These are phyloP conservation scores for Thalassoma bifasciatum DNA, from an alignment of 2,113 vertebrate species.

Conservation along the genomic window DNA sequence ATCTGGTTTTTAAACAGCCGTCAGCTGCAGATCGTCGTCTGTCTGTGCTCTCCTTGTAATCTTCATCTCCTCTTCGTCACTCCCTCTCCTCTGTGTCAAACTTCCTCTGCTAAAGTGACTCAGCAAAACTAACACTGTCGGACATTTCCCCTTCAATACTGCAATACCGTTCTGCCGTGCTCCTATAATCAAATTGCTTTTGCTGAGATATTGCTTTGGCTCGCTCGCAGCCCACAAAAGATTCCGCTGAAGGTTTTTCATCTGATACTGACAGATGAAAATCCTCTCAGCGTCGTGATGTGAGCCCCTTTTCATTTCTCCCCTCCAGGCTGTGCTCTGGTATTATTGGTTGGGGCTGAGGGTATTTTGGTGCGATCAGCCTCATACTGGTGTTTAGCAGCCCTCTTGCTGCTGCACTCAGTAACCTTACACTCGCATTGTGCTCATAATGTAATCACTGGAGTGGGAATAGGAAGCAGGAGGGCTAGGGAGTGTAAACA, in stretches of 20 bases:
- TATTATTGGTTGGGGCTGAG: slow-evolving; percentile 52
- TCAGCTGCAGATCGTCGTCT: background rate
- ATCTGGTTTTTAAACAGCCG: background rate
- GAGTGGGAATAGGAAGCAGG: slow-evolving; percentile 81
- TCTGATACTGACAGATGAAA: slow-evolving; percentile 68
- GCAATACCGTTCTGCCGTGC: slow-evolving; percentile 15
- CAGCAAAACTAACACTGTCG: slow-evolving; percentile 49
- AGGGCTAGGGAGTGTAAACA: slow-evolving; percentile 81
- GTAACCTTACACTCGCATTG: slow-evolving; percentile 82
- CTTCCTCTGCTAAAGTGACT: slow-evolving; percentile 61
- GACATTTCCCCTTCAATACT: slow-evolving; percentile 35
- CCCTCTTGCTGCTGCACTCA: slow-evolving; percentile 69
- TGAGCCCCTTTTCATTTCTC: slow-evolving; percentile 68
- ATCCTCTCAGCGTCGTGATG: slow-evolving; percentile 52
- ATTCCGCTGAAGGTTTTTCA: slow-evolving; percentile 64
- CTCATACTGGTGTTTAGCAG: slow-evolving; percentile 52
- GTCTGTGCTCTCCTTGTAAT: slow-evolving; percentile 25
- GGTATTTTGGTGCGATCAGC: slow-evolving; percentile 62
- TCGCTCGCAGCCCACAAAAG: slow-evolving; percentile 61
- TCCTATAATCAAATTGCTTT: slow-evolving; percentile 63
- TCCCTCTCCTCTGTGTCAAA: slow-evolving; percentile 53
- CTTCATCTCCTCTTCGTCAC: slow-evolving; percentile 25
- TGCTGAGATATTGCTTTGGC: slow-evolving; percentile 70
- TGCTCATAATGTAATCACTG: slow-evolving; percentile 82
- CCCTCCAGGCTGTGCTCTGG: slow-evolving; percentile 38